These are phyloP conservation scores for Synergus umbraculus DNA, from an alignment of 2,888 invertebrate species.

Conservation along the genomic window DNA sequence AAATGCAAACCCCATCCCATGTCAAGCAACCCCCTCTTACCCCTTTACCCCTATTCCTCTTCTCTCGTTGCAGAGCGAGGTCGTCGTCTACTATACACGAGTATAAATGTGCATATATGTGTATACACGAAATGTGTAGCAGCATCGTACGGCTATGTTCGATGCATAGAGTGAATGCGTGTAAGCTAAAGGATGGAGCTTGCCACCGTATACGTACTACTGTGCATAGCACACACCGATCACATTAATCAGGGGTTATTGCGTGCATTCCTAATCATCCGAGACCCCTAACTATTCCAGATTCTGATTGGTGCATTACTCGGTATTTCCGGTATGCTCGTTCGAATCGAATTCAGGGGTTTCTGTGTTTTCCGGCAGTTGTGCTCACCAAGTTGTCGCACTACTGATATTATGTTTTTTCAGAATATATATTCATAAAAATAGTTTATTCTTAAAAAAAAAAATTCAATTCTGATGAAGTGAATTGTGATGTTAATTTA, in stretches of 20 bases:
- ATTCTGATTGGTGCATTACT: slow-evolving; percentile 78
- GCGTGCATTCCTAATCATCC: slow-evolving; percentile 78
- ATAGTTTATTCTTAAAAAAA: too few relatives aligned
- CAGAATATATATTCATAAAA: too few relatives aligned
- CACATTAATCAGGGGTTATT: slow-evolving; percentile 78
- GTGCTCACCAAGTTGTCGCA: background rate
- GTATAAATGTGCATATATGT: slow-evolving; percentile 14
- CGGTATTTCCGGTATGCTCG: slow-evolving; percentile 76
- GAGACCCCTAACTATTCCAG: slow-evolving; percentile 76
- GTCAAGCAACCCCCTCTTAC: slow-evolving; percentile 53
- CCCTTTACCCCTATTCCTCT: slow-evolving; percentile 46
- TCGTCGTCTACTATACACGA: slow-evolving; percentile 51
- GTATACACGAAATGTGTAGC: slow-evolving; percentile 51
- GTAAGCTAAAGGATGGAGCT: slow-evolving; percentile 69
- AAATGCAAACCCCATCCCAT: slow-evolving; percentile 72
- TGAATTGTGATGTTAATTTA: too few relatives aligned
- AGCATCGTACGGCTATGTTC: slow-evolving; percentile 51
- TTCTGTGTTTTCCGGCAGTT: slow-evolving; percentile 39
- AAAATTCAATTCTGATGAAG: too few relatives aligned
- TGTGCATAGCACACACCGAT: slow-evolving; percentile 72
- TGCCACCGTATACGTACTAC: slow-evolving; percentile 59
- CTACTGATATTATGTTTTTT: background rate
- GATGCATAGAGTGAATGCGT: slow-evolving; percentile 54
- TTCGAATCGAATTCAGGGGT: slow-evolving; percentile 53
- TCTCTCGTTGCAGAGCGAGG: slow-evolving; percentile 41